Evolutionary conservation across 2,888 invertebrate species (phyloP).

Genomic region (Elmis aenea): DNA sequence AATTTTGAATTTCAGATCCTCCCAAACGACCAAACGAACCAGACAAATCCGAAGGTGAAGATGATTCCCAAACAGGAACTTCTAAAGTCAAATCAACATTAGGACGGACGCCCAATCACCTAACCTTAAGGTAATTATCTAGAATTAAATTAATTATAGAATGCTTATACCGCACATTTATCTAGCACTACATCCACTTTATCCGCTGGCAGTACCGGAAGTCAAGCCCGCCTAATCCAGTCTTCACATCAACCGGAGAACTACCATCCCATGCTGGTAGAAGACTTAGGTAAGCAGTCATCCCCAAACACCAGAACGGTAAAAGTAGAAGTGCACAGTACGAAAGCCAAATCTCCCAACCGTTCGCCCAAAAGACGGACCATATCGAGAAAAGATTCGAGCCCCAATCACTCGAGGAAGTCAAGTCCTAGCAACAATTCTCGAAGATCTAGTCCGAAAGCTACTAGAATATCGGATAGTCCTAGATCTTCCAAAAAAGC

Average conservation of each 20-base stretch:
- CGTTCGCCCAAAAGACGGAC: conserved; percentile 33
- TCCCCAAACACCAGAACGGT: conserved; percentile 52
- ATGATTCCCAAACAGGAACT: conserved; percentile 66
- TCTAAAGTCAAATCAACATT: conserved; percentile 60
- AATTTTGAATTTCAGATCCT: conserved; percentile 31
- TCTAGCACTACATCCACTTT: conserved; percentile 86
- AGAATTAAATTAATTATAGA: conserved; percentile 7
- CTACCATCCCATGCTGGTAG: conserved; percentile 82
- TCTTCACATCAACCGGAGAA: conserved; percentile 90
- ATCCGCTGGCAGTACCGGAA: conserved; percentile 89
- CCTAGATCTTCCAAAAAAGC: conserved; percentile 6
- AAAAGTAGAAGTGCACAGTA: conserved; percentile 41
- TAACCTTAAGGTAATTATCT: conserved; percentile 66
- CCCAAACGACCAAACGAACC: conserved; percentile 46
- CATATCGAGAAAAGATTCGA: conserved; percentile 29
- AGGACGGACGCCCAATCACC: conserved; percentile 89
- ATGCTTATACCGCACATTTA: conserved; percentile 1
- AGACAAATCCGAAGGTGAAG: conserved; percentile 76
- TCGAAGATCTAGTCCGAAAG: conserved; percentile 24
- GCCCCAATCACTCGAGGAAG: conserved; percentile 35
- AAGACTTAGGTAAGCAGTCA: conserved; percentile 79
- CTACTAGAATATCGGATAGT: conserved; percentile 19
- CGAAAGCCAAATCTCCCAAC: conserved; percentile 34
- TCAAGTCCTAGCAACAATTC: conserved; percentile 29
- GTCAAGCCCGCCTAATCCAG: conserved; percentile 88